A percentile compares a stretch with the other conserved stretches of the same genome.
These are phyloP conservation scores for Eospalax fontanierii DNA, from an alignment of 2,797 vertebrate genomes.

Conservation along the genomic window DNA sequence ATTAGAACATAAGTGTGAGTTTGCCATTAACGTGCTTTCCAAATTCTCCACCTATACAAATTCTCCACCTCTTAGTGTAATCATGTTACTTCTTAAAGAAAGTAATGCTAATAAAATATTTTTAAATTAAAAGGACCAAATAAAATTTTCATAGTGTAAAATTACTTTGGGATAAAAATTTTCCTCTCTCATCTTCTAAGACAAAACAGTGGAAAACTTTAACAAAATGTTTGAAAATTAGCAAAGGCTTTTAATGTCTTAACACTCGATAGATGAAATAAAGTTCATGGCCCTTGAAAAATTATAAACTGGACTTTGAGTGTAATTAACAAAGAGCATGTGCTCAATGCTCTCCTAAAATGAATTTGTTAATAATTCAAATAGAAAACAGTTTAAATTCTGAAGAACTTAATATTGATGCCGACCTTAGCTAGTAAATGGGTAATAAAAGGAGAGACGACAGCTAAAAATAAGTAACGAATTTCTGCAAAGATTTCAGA, in stretches of 20 bases:
- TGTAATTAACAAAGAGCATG: slow-evolving; percentile 47
- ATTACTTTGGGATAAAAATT: slow-evolving; percentile 59
- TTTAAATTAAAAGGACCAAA: slow-evolving; percentile 57
- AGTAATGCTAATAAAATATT: too few relatives aligned
- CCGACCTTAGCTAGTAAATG: slow-evolving; percentile 30
- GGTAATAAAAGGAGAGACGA: slow-evolving; percentile 29
- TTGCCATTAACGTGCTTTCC: too few relatives aligned
- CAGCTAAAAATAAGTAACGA: slow-evolving; percentile 61
- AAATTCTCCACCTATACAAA: too few relatives aligned
- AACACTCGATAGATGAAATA: background rate
- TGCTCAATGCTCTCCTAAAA: background rate
- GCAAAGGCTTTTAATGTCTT: slow-evolving; percentile 60
- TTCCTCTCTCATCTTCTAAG: slow-evolving; percentile 42
- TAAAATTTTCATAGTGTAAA: slow-evolving; percentile 68
- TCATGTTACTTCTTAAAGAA: too few relatives aligned
- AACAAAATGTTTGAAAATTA: slow-evolving; percentile 68
- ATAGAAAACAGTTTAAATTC: slow-evolving; percentile 65
- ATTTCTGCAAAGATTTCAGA: slow-evolving; percentile 74
- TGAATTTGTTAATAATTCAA: slow-evolving; percentile 63
- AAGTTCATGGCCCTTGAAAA: background rate
- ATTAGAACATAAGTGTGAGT: too few relatives aligned
- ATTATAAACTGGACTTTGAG: slow-evolving; percentile 37
- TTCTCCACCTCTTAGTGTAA: too few relatives aligned
- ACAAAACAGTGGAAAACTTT: slow-evolving; percentile 69
- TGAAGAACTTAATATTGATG: slow-evolving; percentile 38